Percentiles rank a stretch among this genome's conserved stretches.
These are phyloP conservation scores for Oasisia sp. DNA, from an alignment of 2,888 invertebrate genomes.

Conservation along the genomic window DNA sequence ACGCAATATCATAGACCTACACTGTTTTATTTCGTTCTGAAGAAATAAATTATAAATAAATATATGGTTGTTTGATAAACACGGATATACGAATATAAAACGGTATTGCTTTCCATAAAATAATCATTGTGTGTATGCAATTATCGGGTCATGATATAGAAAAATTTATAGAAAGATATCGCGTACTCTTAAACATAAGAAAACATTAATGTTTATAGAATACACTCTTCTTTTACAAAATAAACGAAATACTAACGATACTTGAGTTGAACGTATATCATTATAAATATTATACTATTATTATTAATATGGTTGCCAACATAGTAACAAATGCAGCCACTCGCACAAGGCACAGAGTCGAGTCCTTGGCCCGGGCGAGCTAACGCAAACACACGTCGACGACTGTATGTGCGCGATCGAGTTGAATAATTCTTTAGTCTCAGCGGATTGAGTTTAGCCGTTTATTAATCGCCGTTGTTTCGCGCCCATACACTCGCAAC, in stretches of 20 bases:
- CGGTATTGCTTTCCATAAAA: not conserved
- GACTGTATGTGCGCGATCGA: not conserved
- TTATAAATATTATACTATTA: not conserved
- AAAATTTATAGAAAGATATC: not conserved
- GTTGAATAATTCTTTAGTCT: conserved; percentile 17
- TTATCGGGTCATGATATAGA: not conserved
- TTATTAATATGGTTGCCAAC: not conserved
- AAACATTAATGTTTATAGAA: not conserved
- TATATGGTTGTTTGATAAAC: not conserved
- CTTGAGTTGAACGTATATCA: not conserved
- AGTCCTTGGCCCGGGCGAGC: not conserved
- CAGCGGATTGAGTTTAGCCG: not conserved
- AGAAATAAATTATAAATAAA: not conserved
- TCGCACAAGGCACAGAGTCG: not conserved
- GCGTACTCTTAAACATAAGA: not conserved
- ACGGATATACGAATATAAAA: not conserved
- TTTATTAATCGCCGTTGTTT: conserved; percentile 17
- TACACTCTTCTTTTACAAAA: not conserved
- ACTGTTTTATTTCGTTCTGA: too few species aligned
- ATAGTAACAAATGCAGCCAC: not conserved
- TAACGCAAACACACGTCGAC: not conserved
- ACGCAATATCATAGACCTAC: too few species aligned
- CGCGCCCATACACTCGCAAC: not conserved
- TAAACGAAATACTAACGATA: not conserved
- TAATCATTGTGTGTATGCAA: not conserved